Base-by-base conservation (phyloP, 37 sponge, comb jelly and placozoan genomes). In the Cliona cf. orientalis region DNA sequence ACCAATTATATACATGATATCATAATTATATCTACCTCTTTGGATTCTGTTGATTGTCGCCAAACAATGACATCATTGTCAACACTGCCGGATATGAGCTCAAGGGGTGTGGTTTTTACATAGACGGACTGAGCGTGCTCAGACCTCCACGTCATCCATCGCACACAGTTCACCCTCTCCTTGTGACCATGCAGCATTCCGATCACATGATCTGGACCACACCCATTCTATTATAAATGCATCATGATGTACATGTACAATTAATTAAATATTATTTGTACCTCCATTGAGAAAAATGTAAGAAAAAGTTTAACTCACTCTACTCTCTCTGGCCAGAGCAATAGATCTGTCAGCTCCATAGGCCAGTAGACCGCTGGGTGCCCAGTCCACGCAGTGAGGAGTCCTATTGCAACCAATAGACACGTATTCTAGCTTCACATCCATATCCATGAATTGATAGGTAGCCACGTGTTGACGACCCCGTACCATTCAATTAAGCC, bases 151-250 rank as follows among this genome's bases (percentile, higher is more conserved):
- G 26, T 69, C 33, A 91, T 60, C 84, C 88, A 94, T 11, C 39
- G 42, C 1, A 94, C 93, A 80, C 95, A 94, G 70, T 94, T 94
- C 39, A 94, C 95, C 6, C 78, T 57, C 1, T 66, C 82, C 0
- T 43, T 84, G 69, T 94, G 95, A 2, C 92, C 89, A 73, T 82
- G 81, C 7, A 94, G 81, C 12, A 70, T 91, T 22, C 49, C 32
- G 34, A 57, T 0, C 34, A 81, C 87, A 5, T 40, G 46, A 6
- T 49, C 78, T 14, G 46, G 68, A 5, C 68, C 44, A 57, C 60
- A 31, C 2, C 43, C 81, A 64, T 3, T 28, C 71, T 80, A 39
- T 25, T n/a, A 22, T 38, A 28, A 3, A 14, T 4, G 19, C 19
- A 56, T 33, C 58, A 58, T 2, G 21, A 36, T 11, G 14, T 4